phyloP scores from a whole-genome alignment of 2,797 vertebrate species.

The Hippopotamyrus pictus region DNA sequence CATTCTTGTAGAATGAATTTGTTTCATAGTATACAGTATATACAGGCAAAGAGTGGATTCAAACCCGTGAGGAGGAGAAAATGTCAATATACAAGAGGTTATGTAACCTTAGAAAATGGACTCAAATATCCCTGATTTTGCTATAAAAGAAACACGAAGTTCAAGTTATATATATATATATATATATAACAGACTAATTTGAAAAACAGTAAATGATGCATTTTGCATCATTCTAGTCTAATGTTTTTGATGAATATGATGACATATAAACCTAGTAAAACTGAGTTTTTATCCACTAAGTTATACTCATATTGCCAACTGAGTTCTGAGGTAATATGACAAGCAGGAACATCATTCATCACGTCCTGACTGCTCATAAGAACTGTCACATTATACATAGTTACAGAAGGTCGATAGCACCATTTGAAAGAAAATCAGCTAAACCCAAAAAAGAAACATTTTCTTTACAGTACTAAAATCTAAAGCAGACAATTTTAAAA shows the following conservation, averaged over 20 bases:
- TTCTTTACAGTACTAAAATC: slow-evolving; percentile 89
- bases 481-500: slow-evolving; percentile 74
- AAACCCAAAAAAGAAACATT: slow-evolving; percentile 62
- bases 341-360: slow-evolving; percentile 86
- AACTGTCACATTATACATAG: slow-evolving; percentile 83
- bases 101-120: slow-evolving; percentile 71
- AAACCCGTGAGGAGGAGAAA: slow-evolving; percentile 68
- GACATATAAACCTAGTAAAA: slow-evolving; percentile 63
- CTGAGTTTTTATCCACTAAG: slow-evolving; percentile 53
- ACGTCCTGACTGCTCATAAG: slow-evolving; percentile 65
- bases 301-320: slow-evolving; percentile 89
- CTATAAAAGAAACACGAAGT: slow-evolving; percentile 73
- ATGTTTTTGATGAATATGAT: slow-evolving; percentile 55
- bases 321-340: slow-evolving; percentile 98
- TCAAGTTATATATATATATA: slow-evolving; percentile 69
- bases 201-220: slow-evolving; percentile 65
- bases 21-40: slow-evolving; percentile 54
- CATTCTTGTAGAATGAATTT: slow-evolving; percentile 65
- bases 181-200: slow-evolving; percentile 63
- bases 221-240: slow-evolving; percentile 38
- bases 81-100: slow-evolving; percentile 65
- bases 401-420: slow-evolving; percentile 92
- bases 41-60: slow-evolving; percentile 68
- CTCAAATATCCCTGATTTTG: slow-evolving; percentile 96
- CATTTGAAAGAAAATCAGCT: slow-evolving; percentile 82